These are phyloP conservation scores for Tachysurus vachellii DNA, from an alignment of 2,113 vertebrate species.

Conservation along the genomic window DNA sequence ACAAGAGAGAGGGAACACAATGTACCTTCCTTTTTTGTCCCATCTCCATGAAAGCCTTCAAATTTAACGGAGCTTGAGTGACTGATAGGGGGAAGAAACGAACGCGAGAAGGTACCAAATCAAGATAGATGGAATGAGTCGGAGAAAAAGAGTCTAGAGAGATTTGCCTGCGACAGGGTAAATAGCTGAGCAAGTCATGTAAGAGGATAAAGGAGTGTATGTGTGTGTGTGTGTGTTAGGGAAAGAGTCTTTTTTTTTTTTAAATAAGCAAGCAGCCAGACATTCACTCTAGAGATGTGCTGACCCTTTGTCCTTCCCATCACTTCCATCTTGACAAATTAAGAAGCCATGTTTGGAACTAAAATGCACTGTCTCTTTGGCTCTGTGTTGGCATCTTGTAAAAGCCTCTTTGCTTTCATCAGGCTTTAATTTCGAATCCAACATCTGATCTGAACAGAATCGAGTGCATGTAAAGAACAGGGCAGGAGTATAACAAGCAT, in stretches of 20 bases:
- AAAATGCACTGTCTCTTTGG: neutral
- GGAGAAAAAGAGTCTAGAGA: constrained; percentile 2
- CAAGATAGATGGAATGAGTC: constrained; percentile 1
- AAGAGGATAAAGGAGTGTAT: neutral
- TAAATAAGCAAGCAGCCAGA: neutral
- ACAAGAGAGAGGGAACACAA: neutral
- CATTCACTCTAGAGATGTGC: constrained; percentile 16
- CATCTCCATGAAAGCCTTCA: constrained; percentile 22
- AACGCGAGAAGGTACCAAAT: neutral
- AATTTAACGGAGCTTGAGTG: constrained; percentile 5
- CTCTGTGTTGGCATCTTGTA: neutral
- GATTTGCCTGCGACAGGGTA: constrained; percentile 2
- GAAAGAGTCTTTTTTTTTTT: neutral
- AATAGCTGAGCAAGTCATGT: constrained; percentile 13
- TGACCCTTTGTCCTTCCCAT: neutral
- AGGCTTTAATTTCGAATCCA: constrained; percentile 52
- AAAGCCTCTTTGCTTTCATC: neutral
- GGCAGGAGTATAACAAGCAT: constrained; percentile 61
- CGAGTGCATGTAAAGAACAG: constrained; percentile 50
- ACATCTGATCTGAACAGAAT: constrained; percentile 49
- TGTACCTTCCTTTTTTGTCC: neutral
- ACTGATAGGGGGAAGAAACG: neutral
- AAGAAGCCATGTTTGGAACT: neutral
- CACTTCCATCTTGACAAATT: neutral
- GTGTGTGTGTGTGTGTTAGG: neutral